phyloP scores from a whole-genome alignment of 2,888 invertebrate species.

The Minunthozetes semirufus region DNA sequence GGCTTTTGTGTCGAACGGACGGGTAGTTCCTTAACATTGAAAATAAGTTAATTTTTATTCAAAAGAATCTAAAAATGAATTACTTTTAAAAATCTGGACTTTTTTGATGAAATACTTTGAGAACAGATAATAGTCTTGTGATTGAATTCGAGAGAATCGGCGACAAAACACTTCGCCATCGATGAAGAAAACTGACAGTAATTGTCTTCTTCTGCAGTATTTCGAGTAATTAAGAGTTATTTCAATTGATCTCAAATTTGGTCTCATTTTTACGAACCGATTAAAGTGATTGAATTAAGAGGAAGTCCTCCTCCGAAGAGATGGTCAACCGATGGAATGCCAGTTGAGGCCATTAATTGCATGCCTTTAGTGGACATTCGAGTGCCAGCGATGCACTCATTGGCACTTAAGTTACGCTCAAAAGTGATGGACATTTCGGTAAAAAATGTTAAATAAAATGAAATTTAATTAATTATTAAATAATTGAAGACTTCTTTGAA shows the following conservation, averaged over 20 bases:
- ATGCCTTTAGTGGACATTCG: constrained; percentile 30
- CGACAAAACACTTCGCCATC: constrained; percentile 30
- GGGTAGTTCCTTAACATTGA: constrained; percentile 6
- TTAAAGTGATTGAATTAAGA: constrained; percentile 30
- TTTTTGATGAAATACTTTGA: constrained; percentile 1
- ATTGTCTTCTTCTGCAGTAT: constrained; percentile 28
- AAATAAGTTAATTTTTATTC: background rate
- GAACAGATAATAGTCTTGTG: constrained; percentile 29
- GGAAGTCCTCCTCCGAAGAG: constrained; percentile 34
- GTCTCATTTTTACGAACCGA: constrained; percentile 4
- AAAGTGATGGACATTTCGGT: background rate
- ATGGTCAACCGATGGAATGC: constrained; percentile 21
- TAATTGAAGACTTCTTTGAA: no score
- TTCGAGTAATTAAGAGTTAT: background rate
- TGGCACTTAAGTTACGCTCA: background rate
- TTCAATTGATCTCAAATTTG: background rate
- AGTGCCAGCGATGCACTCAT: background rate
- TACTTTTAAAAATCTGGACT: constrained; percentile 31
- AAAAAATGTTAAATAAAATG: background rate
- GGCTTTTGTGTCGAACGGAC: background rate
- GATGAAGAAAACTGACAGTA: constrained; percentile 1
- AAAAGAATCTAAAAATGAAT: background rate
- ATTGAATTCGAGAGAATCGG: constrained; percentile 1
- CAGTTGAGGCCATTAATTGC: constrained; percentile 30
- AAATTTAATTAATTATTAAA: no score